A percentile compares a stretch with the other conserved stretches of the same genome.
Conservation (phyloP, 1,140 invertebrate genomes). For the Rhizoglyphus robini region DNA sequence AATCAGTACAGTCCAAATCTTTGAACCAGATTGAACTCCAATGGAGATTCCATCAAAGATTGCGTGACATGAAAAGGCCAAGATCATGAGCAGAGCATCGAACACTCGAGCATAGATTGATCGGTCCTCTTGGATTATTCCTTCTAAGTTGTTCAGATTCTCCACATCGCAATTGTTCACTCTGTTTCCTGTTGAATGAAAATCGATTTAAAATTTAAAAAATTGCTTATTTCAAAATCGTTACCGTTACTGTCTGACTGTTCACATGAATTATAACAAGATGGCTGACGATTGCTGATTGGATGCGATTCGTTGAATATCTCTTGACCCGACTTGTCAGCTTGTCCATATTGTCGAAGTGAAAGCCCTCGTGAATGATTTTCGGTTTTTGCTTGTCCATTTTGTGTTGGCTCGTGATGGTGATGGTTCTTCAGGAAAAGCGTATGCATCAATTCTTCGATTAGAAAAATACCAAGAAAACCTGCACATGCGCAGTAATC, state of each 20-base stretch:
- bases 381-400: background rate
- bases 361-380: background rate
- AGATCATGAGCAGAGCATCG: slow-evolving; percentile 23
- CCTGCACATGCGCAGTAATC: slow-evolving; percentile 55
- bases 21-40: slow-evolving; percentile 49
- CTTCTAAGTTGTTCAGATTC: slow-evolving; percentile 44
- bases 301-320: background rate
- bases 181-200: slow-evolving; percentile 45
- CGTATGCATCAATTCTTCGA: slow-evolving; percentile 55
- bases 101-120: slow-evolving; percentile 13
- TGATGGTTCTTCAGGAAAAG: slow-evolving; percentile 12
- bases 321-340: background rate
- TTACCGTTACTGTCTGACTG: background rate
- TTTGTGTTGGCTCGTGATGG: background rate
- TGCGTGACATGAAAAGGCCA: slow-evolving; percentile 72
- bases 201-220: slow-evolving; percentile 21
- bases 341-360: background rate
- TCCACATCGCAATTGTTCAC: slow-evolving; percentile 44
- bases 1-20: slow-evolving; percentile 63
- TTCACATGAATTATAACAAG: slow-evolving; percentile 20
- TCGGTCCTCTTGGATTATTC: slow-evolving; percentile 25
- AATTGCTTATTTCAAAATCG: slow-evolving; percentile 24
- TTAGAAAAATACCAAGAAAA: slow-evolving; percentile 69
- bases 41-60: slow-evolving; percentile 77
- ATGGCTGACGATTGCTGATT: background rate